Percentiles rank a stretch among this genome's conserved stretches.
Conservation (phyloP, 2,797 vertebrate genomes). For the Lateolabrax maculatus region DNA sequence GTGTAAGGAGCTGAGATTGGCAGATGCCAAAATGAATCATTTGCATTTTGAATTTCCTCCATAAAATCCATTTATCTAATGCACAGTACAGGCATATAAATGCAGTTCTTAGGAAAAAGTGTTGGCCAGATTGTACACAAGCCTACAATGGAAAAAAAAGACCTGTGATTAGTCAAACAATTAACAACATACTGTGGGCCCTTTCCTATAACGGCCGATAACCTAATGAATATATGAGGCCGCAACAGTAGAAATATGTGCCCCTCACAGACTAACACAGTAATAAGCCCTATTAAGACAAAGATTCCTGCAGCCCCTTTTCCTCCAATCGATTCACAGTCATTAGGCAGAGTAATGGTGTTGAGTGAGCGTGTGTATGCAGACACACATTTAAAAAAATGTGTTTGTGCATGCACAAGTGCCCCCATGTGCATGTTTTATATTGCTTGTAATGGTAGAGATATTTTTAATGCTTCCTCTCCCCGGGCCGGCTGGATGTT, state of each 20-base stretch:
- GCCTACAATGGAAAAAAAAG: not conserved
- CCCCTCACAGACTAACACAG: constrained; percentile 35
- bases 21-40: not conserved
- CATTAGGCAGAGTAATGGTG: constrained; percentile 62
- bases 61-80: not conserved
- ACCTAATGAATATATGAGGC: constrained; percentile 40
- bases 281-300: constrained; percentile 50
- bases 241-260: constrained; percentile 1
- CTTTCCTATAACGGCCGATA: constrained; percentile 20
- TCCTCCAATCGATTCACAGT: constrained; percentile 60
- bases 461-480: constrained; percentile 69
- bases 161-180: constrained; percentile 3
- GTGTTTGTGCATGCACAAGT: constrained; percentile 54
- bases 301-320: constrained; percentile 37
- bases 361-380: constrained; percentile 33
- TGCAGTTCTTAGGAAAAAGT: not conserved
- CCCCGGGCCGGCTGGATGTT: constrained; percentile 49
- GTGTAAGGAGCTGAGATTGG: not conserved
- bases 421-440: constrained; percentile 61
- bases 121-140: not conserved
- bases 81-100: not conserved
- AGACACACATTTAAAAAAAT: constrained; percentile 51
- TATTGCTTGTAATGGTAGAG: constrained; percentile 69
- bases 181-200: not conserved
- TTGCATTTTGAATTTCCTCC: not conserved